Evolutionary conservation across 2,113 vertebrate species (phyloP).

Genomic region (Campylomormyrus tamandua): DNA sequence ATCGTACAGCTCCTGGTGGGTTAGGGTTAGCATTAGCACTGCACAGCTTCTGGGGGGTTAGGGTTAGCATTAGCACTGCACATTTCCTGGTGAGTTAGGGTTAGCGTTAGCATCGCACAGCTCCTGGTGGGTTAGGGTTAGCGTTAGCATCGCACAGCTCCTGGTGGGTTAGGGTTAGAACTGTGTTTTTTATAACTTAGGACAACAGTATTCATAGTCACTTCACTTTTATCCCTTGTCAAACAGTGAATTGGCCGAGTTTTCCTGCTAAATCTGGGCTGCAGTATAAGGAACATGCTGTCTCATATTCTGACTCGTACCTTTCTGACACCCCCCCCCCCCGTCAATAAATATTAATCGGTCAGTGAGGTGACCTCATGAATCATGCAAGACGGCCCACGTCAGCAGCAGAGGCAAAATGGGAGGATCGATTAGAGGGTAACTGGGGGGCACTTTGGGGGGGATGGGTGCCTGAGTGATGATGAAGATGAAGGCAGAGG

Average conservation of each 20-base stretch:
- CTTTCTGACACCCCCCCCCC: background rate
- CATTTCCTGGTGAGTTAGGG: background rate
- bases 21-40: background rate
- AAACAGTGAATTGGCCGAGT: background rate
- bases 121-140: too few relatives aligned
- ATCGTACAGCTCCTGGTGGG: too few relatives aligned
- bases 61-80: background rate
- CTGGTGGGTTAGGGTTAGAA: too few relatives aligned
- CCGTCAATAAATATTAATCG: background rate
- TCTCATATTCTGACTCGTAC: background rate
- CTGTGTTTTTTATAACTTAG: background rate
- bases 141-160: background rate
- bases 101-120: background rate
- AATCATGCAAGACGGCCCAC: background rate
- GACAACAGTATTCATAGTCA: background rate
- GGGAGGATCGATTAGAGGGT: background rate
- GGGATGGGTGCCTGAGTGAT: background rate
- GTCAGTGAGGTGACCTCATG: background rate
- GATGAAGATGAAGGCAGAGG: background rate
- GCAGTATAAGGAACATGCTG: background rate
- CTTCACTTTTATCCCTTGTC: background rate
- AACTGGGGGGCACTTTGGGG: background rate
- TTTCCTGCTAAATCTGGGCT: background rate
- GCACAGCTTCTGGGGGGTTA: background rate
- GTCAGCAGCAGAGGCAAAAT: background rate